Evolutionary conservation across 1,140 invertebrate species (phyloP).

Genomic region (Camponotus vicinus): DNA sequence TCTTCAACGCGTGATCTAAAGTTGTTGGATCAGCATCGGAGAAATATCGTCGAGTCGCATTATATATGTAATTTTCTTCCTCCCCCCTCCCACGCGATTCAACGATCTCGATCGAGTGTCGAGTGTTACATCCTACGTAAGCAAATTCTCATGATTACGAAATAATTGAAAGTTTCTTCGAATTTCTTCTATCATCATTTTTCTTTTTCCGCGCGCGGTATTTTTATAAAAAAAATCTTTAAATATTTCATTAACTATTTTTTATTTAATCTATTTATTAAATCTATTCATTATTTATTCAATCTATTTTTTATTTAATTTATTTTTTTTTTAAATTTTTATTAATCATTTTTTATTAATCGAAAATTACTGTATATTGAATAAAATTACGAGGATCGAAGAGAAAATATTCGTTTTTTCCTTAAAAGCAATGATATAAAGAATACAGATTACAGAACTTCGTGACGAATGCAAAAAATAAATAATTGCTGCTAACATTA

Average conservation of each 20-base stretch:
- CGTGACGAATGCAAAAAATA: background rate
- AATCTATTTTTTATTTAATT: too few relatives aligned
- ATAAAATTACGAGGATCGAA: background rate
- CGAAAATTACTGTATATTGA: background rate
- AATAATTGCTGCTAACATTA: background rate
- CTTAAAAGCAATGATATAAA: too few relatives aligned
- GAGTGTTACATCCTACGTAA: background rate
- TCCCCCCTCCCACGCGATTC: background rate
- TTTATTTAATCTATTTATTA: background rate
- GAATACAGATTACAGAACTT: background rate
- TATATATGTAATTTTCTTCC: background rate
- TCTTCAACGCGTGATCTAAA: background rate
- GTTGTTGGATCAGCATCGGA: too few relatives aligned
- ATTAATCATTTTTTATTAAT: background rate
- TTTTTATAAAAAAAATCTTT: background rate
- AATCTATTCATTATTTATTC: too few relatives aligned
- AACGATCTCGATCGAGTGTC: slow-evolving; percentile 11
- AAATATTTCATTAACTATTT: background rate
- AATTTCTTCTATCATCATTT: background rate
- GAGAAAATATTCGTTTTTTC: background rate
- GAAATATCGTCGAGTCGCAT: too few relatives aligned
- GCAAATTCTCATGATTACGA: background rate
- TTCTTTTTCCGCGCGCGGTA: background rate
- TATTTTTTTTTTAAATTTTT: background rate
- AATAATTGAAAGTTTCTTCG: background rate